Percentiles rank a stretch among this genome's conserved stretches.
These are phyloP conservation scores for Laspeyria flexula DNA, from an alignment of 2,888 invertebrate species.

Conservation along the genomic window DNA sequence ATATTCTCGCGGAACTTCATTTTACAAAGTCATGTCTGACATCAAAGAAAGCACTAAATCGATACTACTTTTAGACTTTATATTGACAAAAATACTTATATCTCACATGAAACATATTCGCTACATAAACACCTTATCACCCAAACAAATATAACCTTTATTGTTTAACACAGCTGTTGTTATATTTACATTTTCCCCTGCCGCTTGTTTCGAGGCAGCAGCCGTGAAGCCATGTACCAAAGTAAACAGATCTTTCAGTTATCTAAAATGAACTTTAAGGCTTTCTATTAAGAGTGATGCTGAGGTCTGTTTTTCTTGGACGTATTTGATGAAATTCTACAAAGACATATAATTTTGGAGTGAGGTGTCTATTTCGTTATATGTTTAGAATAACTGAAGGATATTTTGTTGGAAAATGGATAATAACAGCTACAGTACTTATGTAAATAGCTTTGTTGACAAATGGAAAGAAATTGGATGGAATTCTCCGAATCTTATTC, in stretches of 20 bases:
- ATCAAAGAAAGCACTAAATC: no score
- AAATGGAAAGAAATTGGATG: slow-evolving; percentile 1
- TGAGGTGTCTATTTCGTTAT: slow-evolving; percentile 33
- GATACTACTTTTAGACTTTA: no score
- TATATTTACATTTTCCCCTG: slow-evolving; percentile 36
- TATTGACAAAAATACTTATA: no score
- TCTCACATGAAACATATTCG: no score
- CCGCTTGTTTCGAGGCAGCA: slow-evolving; percentile 4
- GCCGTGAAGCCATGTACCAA: slow-evolving; percentile 1
- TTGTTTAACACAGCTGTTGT: slow-evolving; percentile 13
- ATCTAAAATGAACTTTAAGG: slow-evolving; percentile 16
- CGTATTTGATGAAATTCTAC: slow-evolving; percentile 18
- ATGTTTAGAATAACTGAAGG: slow-evolving; percentile 25
- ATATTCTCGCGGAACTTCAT: no score
- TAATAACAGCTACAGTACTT: slow-evolving; percentile 9
- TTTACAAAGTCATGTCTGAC: no score
- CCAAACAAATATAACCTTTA: slow-evolving; percentile 36
- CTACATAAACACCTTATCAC: slow-evolving; percentile 22
- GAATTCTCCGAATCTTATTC: no score
- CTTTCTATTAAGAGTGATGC: neutral
- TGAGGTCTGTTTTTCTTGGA: neutral
- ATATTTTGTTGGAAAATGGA: slow-evolving; percentile 18
- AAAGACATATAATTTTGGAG: slow-evolving; percentile 18
- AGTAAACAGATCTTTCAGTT: slow-evolving; percentile 17
- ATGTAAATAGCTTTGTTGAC: neutral